phyloP scores from a whole-genome alignment of 2,888 invertebrate species.

The Sphaerophoria rueppellii region DNA sequence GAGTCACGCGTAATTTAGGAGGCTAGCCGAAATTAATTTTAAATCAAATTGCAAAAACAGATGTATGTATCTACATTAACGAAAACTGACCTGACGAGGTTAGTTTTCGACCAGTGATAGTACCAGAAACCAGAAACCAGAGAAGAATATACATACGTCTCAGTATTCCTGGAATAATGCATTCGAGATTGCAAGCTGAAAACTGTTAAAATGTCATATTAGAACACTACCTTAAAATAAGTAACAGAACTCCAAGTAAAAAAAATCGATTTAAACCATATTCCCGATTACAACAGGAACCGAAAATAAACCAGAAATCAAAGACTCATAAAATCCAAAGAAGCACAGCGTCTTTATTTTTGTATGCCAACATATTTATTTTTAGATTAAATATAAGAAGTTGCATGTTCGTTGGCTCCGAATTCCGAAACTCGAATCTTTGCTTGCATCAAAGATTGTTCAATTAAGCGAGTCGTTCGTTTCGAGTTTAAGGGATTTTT shows the following conservation, averaged over 20 bases:
- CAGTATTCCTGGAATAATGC: too few relatives aligned
- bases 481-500: slow-evolving; percentile 48
- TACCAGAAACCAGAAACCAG: too few relatives aligned
- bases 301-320: slow-evolving; percentile 43
- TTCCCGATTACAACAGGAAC: slow-evolving; percentile 42
- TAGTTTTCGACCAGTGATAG: too few relatives aligned
- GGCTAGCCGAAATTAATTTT: too few relatives aligned
- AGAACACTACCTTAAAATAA: too few relatives aligned
- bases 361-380: slow-evolving; percentile 48
- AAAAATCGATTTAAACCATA: slow-evolving; percentile 35
- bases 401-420: slow-evolving; percentile 26
- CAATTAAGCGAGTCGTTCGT: slow-evolving; percentile 3
- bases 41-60: too few relatives aligned
- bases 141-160: too few relatives aligned
- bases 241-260: slow-evolving; percentile 18
- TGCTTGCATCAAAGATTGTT: slow-evolving; percentile 43
- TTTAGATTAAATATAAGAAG: slow-evolving; percentile 61
- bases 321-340: slow-evolving; percentile 34
- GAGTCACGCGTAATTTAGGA: too few relatives aligned
- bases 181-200: too few relatives aligned
- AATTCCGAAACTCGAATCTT: slow-evolving; percentile 42
- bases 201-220: too few relatives aligned
- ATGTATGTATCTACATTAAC: too few relatives aligned
- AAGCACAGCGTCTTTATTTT: slow-evolving; percentile 22
- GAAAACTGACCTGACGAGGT: too few relatives aligned